These are phyloP conservation scores for Euthynnus affinis DNA, from an alignment of 2,797 vertebrate species.

Conservation along the genomic window DNA sequence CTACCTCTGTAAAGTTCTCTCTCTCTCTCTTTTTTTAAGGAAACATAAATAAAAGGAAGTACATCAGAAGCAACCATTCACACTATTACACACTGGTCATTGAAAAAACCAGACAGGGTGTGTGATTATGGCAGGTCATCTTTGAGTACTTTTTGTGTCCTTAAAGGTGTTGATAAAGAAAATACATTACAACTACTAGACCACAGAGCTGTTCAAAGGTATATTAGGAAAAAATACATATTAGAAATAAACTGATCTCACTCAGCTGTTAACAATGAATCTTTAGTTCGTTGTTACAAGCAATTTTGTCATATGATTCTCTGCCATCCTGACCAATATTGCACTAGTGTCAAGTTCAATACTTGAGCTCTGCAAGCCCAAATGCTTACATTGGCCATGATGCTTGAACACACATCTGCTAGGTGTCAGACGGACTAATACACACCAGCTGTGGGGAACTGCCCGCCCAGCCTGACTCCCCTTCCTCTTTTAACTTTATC, in stretches of 20 bases:
- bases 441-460: slow-evolving; percentile 65
- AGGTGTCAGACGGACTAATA: slow-evolving; percentile 68
- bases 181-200: neutral
- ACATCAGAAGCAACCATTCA: neutral
- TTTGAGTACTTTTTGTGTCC: neutral
- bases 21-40: slow-evolving; percentile 28
- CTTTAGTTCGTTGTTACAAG: neutral
- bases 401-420: slow-evolving; percentile 66
- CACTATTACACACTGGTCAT: neutral
- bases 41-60: neutral
- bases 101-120: neutral
- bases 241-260: neutral
- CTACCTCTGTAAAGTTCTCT: neutral
- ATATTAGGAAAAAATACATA: neutral
- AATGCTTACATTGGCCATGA: slow-evolving; percentile 24
- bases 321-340: slow-evolving; percentile 1
- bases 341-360: slow-evolving; percentile 11
- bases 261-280: slow-evolving; percentile 1
- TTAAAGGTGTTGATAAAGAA: neutral
- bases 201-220: neutral
- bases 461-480: slow-evolving; percentile 11
- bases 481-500: slow-evolving; percentile 49
- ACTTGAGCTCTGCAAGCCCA: slow-evolving; percentile 18
- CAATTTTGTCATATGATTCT: neutral
- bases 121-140: neutral